Evolutionary conservation across 2,797 vertebrate genomes (phyloP).

Genomic region (Leucoraja ocellata): DNA sequence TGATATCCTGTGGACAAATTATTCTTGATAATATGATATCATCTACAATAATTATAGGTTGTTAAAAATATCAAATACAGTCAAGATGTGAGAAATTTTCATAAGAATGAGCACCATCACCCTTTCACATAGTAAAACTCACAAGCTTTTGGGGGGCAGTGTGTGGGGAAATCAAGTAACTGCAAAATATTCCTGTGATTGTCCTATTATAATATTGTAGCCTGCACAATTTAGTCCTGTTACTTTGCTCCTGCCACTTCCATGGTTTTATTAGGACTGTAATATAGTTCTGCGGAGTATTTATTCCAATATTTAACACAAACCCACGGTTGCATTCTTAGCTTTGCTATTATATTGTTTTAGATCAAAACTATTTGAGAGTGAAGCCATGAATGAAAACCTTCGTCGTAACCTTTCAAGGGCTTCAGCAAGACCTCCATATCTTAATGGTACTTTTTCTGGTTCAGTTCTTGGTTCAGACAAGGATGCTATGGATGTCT

Average conservation of each 20-base stretch:
- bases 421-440: constrained; percentile 69
- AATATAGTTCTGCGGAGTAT: neutral
- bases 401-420: constrained; percentile 82
- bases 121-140: neutral
- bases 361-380: constrained; percentile 90
- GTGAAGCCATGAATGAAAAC: constrained; percentile 84
- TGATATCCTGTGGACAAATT: no score
- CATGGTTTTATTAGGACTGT: neutral
- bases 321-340: neutral
- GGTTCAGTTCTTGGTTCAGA: constrained; percentile 67
- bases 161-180: neutral
- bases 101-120: neutral
- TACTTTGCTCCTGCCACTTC: neutral
- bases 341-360: neutral
- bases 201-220: neutral
- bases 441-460: constrained; percentile 68
- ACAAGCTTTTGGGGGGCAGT: no score
- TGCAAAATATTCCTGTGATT: neutral
- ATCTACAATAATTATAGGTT: no score
- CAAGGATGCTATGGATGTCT: constrained; percentile 82
- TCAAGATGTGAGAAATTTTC: neutral
- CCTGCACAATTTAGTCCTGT: neutral
- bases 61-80: neutral
- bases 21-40: no score
- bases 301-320: neutral